Conservation (phyloP, 2,888 invertebrate species). For the Cosmia pyralina region DNA sequence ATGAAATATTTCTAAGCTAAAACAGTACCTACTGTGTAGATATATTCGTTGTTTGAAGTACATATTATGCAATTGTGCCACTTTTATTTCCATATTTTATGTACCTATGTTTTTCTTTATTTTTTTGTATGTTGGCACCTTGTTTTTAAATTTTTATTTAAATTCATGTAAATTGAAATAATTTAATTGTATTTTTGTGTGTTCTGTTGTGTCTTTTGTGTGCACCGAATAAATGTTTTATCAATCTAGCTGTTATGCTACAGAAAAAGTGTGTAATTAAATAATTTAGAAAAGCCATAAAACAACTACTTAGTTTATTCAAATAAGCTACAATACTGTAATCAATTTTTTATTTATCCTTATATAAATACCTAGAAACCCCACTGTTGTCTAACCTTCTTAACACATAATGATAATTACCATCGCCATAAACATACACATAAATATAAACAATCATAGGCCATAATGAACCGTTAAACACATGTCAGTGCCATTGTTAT, state of each 20-base stretch:
- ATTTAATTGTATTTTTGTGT: too few species aligned
- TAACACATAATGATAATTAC: background rate
- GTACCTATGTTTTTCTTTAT: too few species aligned
- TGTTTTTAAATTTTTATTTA: too few species aligned
- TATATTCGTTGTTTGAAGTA: too few species aligned
- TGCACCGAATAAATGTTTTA: too few species aligned
- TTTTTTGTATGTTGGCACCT: too few species aligned
- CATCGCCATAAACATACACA: background rate
- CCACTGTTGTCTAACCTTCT: too few species aligned
- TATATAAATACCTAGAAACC: background rate
- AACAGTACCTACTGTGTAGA: background rate
- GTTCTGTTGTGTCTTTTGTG: too few species aligned
- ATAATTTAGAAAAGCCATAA: background rate
- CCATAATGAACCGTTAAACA: constrained; percentile 15
- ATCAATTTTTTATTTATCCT: background rate
- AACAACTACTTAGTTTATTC: background rate
- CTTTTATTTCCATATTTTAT: too few species aligned
- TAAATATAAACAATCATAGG: constrained; percentile 23
- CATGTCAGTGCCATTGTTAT: constrained; percentile 20
- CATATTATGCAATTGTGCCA: too few species aligned
- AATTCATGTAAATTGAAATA: too few species aligned
- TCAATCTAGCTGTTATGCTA: too few species aligned
- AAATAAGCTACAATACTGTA: background rate
- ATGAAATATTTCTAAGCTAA: background rate
- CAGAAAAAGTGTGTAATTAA: background rate